A percentile compares a stretch with the other conserved stretches of the same genome.
These are phyloP conservation scores for Adoxophyes honmai DNA, from an alignment of 1,140 invertebrate genomes.

Conservation along the genomic window DNA sequence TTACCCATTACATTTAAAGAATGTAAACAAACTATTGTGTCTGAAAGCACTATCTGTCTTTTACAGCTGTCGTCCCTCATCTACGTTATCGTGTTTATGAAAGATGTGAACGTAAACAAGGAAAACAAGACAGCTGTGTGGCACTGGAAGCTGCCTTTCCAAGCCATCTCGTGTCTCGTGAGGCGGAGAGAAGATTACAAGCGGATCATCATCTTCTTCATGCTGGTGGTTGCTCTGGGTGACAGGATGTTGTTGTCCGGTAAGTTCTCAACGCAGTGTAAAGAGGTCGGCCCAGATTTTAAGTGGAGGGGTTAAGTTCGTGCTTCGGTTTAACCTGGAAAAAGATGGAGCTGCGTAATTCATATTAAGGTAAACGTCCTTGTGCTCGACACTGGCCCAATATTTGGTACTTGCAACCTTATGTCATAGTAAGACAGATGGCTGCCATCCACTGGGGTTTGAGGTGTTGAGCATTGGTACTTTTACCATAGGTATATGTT, in stretches of 20 bases:
- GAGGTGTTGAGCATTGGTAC: too few species aligned
- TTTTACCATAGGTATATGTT: too few species aligned
- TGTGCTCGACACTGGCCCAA: too few species aligned
- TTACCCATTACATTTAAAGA: too few species aligned
- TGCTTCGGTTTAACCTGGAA: too few species aligned
- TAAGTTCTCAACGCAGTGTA: slow-evolving; percentile 28
- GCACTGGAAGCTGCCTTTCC: slow-evolving; percentile 57
- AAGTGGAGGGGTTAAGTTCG: too few species aligned
- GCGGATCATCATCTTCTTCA: slow-evolving; percentile 57
- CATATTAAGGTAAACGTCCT: too few species aligned
- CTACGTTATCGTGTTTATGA: slow-evolving; percentile 52
- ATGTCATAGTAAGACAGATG: too few species aligned
- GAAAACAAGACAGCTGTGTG: slow-evolving; percentile 58
- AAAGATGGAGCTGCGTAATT: not conserved
- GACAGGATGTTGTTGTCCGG: slow-evolving; percentile 64
- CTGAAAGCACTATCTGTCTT: too few species aligned
- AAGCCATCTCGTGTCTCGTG: slow-evolving; percentile 60
- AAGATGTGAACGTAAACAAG: slow-evolving; percentile 58
- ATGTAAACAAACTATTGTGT: too few species aligned
- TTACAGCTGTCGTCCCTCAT: slow-evolving; percentile 60
- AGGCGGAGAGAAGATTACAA: slow-evolving; percentile 53
- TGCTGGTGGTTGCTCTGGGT: slow-evolving; percentile 60
- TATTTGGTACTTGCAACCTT: too few species aligned
- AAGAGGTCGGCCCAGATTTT: too few species aligned
- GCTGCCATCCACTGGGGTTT: not conserved